phyloP scores from a whole-genome alignment of 2,113 vertebrate genomes.

The Antechinus flavipes region DNA sequence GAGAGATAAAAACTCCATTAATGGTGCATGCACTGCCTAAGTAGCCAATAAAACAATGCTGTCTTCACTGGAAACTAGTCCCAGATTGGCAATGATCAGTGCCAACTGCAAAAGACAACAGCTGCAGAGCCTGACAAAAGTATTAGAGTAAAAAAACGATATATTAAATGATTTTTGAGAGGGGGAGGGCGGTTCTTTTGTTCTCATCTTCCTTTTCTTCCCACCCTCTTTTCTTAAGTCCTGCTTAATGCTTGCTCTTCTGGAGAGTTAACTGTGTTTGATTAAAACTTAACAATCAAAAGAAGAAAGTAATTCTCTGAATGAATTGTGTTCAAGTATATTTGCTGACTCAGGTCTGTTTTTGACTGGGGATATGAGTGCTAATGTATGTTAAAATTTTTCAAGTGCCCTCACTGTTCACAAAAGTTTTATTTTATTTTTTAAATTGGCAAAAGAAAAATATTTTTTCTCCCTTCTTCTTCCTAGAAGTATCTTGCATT shows the following conservation, averaged over 20 bases:
- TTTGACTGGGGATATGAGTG: conserved; percentile 37
- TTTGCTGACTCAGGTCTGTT: conserved; percentile 53
- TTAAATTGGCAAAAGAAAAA: background rate
- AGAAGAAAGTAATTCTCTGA: conserved; percentile 60
- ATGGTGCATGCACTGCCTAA: conserved; percentile 68
- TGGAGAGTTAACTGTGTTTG: conserved; percentile 64
- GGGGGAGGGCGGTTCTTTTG: conserved; percentile 15
- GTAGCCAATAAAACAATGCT: conserved; percentile 75
- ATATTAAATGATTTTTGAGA: background rate
- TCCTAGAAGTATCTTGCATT: background rate
- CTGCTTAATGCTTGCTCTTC: conserved; percentile 62
- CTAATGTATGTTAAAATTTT: conserved; percentile 47
- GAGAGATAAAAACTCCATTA: conserved; percentile 84
- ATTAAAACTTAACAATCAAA: conserved; percentile 69
- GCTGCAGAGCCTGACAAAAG: conserved; percentile 71
- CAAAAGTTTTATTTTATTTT: conserved; percentile 35
- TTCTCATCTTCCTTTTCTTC: background rate
- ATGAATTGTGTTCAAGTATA: conserved; percentile 51
- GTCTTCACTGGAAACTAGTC: conserved; percentile 73
- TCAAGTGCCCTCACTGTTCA: background rate
- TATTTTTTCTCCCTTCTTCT: background rate
- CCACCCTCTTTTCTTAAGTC: background rate
- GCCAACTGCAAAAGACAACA: conserved; percentile 74
- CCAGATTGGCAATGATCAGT: conserved; percentile 57
- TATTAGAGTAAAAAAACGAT: conserved; percentile 39